A percentile compares a stretch with the other conserved stretches of the same genome.
Evolutionary conservation across 2,113 vertebrate genomes (phyloP).

Genomic region (Stomatorhinus ivindoensis): DNA sequence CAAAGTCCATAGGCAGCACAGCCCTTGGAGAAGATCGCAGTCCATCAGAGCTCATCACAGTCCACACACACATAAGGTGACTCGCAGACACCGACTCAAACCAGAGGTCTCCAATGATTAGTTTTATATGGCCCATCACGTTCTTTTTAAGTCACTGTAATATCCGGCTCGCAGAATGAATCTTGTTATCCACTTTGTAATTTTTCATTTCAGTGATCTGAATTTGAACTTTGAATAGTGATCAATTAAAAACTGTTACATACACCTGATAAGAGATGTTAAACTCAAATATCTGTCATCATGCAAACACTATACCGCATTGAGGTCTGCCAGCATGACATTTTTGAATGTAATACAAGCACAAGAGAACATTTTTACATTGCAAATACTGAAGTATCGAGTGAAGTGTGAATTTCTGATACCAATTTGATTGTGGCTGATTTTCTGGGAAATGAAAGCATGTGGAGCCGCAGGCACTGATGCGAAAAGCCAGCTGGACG

Average conservation of each 20-base stretch:
- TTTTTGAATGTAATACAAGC: neutral
- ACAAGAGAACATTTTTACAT: neutral
- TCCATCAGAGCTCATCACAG: neutral
- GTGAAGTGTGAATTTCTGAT: neutral
- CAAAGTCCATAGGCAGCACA: neutral
- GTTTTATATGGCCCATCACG: neutral
- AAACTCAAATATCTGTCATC: neutral
- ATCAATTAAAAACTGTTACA: neutral
- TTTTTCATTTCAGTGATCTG: neutral
- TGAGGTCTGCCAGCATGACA: neutral
- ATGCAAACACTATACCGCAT: neutral
- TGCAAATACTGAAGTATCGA: slow-evolving; percentile 5
- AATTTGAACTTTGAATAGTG: neutral
- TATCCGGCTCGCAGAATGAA: neutral
- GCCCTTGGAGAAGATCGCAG: neutral
- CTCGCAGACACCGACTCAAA: neutral
- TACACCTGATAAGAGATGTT: neutral
- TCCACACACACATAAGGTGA: neutral
- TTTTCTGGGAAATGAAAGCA: neutral
- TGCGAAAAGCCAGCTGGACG: neutral
- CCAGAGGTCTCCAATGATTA: neutral
- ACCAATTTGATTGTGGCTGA: neutral
- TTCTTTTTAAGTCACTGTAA: neutral
- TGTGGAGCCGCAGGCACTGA: neutral
- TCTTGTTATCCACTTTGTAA: neutral